phyloP scores from a whole-genome alignment of 1,140 invertebrate genomes.

The Agrilus planipennis region DNA sequence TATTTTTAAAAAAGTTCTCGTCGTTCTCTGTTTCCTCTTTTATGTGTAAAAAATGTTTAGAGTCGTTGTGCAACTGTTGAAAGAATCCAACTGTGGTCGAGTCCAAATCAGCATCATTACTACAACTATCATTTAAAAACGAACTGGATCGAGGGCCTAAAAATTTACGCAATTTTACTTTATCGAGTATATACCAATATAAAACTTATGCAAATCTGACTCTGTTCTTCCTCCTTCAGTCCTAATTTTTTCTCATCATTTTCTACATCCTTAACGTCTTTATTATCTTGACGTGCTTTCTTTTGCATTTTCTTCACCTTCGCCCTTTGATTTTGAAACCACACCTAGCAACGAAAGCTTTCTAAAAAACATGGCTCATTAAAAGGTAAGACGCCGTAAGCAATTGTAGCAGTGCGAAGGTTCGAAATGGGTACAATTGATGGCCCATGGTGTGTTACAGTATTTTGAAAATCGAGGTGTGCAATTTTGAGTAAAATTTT shows the following conservation, averaged over 20 bases:
- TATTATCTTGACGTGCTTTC: conserved; percentile 39
- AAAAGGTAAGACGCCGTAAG: too few relatives aligned
- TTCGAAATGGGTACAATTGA: too few relatives aligned
- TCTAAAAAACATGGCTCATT: too few relatives aligned
- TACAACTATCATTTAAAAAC: conserved; percentile 39
- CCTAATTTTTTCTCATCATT: conserved; percentile 37
- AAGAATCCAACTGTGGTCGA: too few relatives aligned
- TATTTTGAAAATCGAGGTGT: too few relatives aligned
- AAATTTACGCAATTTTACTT: conserved; percentile 4
- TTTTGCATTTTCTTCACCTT: conserved; percentile 61
- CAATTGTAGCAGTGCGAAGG: too few relatives aligned
- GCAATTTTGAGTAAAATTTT: too few relatives aligned
- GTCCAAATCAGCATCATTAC: conserved; percentile 32
- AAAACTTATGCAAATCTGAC: too few relatives aligned
- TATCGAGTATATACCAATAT: too few relatives aligned
- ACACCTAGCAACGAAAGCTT: conserved; percentile 57
- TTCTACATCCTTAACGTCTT: conserved; percentile 36
- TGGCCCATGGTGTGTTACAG: too few relatives aligned
- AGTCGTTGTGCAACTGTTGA: conserved; percentile 24
- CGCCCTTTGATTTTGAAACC: conserved; percentile 74
- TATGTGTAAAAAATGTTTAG: conserved; percentile 28
- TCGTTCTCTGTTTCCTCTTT: conserved; percentile 33
- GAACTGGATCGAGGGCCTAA: conserved; percentile 34
- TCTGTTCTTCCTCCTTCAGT: conserved; percentile 47
- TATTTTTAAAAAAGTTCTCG: conserved; percentile 27